Base-by-base conservation (phyloP, 2,113 vertebrate species). In the Eulemur rufifrons region DNA sequence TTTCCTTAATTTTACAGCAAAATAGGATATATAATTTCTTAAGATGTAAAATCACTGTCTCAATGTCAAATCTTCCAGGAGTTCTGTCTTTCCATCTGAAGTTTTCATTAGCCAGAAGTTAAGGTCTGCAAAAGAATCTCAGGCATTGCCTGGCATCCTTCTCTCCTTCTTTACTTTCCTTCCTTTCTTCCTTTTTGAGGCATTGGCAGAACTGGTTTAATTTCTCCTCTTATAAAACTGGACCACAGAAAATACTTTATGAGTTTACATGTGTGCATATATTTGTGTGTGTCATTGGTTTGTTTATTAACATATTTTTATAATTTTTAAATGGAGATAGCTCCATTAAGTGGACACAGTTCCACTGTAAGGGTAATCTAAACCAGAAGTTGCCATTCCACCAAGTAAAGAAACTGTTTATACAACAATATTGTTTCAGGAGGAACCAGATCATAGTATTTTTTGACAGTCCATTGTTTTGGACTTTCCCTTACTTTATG, bases 161-260 rank as follows among this genome's bases (percentile, higher is more conserved):
- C 45, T 47, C 50, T 32, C 42, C 21, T 54, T 80, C 68, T 71
- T 77, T 50, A 21, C 45, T 47, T 93, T 66, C 80, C 69, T 83
- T 34, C 39, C 34, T 86, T 94, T 54, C 37, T 71, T 96, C 71
- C 64, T 63, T 93, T 90, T 7, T 76, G n/a, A 92, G 94, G 9
- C 69, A 81, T 8, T 78, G 14, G 32, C 64, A 76, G 27, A 84
- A 80, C 27, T 50, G 27, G 15, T 56, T 20, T 94, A 52, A 97
- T 66, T 64, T 73, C 47, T 91, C 25, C 47, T 94, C 42, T 68
- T 80, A 64, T 27, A 95, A 91, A 93, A 90, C 6, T 18, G 14
- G 39, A 71, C 15, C 52, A 95, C 39, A 73, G 50, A 84, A 81
- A 94, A 76, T 8, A 86, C 2, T 56, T 0, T 80, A 18, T 63